These are phyloP conservation scores for Apostichopus leukothele DNA, from an alignment of 53 echinoderm and acorn worm genomes.

Conservation along the genomic window DNA sequence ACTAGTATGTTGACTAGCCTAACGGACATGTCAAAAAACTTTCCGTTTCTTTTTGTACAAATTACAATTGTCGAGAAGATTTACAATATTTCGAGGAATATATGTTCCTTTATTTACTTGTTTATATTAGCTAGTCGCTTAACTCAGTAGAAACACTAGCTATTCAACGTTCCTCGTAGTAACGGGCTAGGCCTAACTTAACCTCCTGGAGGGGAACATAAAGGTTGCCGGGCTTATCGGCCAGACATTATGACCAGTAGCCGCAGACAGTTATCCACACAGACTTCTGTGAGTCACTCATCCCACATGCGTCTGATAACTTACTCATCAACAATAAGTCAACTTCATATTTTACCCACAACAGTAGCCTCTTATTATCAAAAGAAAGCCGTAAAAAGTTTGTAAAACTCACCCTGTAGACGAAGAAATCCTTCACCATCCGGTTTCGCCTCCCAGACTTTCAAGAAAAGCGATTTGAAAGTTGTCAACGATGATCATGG, in stretches of 20 bases:
- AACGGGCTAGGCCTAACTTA: conserved; percentile 2
- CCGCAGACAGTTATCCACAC: conserved; percentile 29
- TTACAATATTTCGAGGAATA: no score
- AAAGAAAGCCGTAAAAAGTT: conserved; percentile 19
- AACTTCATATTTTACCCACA: conserved; percentile 6
- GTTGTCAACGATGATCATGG: conserved; percentile 32
- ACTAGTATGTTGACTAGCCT: background rate
- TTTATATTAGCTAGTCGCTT: no score
- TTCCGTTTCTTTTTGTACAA: background rate
- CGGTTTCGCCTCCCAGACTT: background rate
- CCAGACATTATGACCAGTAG: conserved; percentile 40
- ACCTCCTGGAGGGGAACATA: conserved; percentile 21
- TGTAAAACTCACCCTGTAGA: conserved; percentile 27
- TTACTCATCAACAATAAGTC: conserved; percentile 46
- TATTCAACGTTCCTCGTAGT: background rate
- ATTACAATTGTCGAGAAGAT: background rate
- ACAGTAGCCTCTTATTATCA: background rate
- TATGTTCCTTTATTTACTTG: no score
- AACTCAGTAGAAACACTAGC: background rate
- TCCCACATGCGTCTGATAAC: conserved; percentile 36
- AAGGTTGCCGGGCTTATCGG: conserved; percentile 8
- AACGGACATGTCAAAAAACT: background rate
- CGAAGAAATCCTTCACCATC: conserved; percentile 35
- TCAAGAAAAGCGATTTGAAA: conserved; percentile 32
- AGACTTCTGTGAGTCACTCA: conserved; percentile 28